phyloP scores from a whole-genome alignment of 2,888 invertebrate species.

The Tubulanus polymorphus region DNA sequence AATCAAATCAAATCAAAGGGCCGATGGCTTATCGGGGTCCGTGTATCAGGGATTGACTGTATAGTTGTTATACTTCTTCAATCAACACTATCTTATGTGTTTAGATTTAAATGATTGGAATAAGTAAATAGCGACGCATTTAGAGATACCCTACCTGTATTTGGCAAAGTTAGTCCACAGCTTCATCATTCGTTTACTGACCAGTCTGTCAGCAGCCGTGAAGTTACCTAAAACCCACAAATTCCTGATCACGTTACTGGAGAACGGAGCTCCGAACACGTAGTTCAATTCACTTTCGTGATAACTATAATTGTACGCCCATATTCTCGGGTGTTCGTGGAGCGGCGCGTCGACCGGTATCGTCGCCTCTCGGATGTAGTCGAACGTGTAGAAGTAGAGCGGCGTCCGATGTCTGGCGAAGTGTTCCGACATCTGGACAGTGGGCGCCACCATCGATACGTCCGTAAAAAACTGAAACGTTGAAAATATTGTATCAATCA shows the following conservation, averaged over 20 bases:
- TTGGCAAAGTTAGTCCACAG: slow-evolving; percentile 22
- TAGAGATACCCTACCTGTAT: slow-evolving; percentile 12
- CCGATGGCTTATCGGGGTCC: no score
- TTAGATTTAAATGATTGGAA: no score
- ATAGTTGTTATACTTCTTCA: no score
- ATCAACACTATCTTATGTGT: no score
- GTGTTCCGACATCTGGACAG: slow-evolving; percentile 21
- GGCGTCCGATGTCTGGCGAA: slow-evolving; percentile 12
- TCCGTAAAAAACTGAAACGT: slow-evolving; percentile 27
- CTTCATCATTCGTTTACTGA: slow-evolving; percentile 17
- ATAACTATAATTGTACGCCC: background rate
- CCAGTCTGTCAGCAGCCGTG: slow-evolving; percentile 14
- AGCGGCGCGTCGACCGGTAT: background rate
- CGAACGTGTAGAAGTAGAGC: slow-evolving; percentile 26
- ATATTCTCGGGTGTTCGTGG: background rate
- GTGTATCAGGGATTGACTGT: no score
- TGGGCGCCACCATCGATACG: slow-evolving; percentile 26
- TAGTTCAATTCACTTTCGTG: background rate
- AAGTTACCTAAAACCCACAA: background rate
- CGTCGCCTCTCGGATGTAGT: slow-evolving; percentile 11
- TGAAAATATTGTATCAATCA: no score
- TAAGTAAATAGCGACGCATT: no score
- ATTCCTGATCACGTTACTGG: background rate
- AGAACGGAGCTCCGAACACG: background rate
- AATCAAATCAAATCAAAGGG: no score